A percentile compares a stretch with the other conserved stretches of the same genome.
Conservation (phyloP, 2,113 vertebrate genomes). For the Zosterops pallidus region DNA sequence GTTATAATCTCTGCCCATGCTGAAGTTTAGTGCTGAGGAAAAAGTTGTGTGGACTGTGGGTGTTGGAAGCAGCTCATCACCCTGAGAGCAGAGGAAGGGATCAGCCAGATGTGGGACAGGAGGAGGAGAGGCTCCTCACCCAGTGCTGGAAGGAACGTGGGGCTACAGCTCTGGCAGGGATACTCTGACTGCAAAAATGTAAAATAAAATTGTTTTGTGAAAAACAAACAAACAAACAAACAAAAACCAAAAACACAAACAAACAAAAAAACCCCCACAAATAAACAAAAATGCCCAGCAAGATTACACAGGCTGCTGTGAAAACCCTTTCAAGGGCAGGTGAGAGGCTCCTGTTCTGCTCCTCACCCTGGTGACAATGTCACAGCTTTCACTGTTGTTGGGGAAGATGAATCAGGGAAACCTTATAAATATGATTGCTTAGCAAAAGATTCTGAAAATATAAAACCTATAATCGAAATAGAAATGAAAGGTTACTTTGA, state of each 20-base stretch:
- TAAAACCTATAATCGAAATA: no score
- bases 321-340: not conserved
- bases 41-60: not conserved
- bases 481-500: no score
- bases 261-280: no score
- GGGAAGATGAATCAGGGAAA: no score
- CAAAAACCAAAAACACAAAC: no score
- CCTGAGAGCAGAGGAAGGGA: not conserved
- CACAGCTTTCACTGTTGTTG: not conserved
- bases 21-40: not conserved
- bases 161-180: not conserved
- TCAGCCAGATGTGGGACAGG: not conserved
- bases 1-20: not conserved
- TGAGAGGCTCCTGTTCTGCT: not conserved
- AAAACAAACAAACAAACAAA: no score
- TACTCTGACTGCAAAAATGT: fast-evolving
- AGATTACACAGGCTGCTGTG: fast-evolving
- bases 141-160: not conserved
- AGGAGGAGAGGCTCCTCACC: not conserved
- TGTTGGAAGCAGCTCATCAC: not conserved
- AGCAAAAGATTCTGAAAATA: no score
- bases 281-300: not conserved
- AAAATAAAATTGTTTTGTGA: not conserved
- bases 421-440: no score
- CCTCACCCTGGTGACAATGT: not conserved